Conservation (phyloP, 2,113 vertebrate species). For the Dolichallabes microphthalmus region DNA sequence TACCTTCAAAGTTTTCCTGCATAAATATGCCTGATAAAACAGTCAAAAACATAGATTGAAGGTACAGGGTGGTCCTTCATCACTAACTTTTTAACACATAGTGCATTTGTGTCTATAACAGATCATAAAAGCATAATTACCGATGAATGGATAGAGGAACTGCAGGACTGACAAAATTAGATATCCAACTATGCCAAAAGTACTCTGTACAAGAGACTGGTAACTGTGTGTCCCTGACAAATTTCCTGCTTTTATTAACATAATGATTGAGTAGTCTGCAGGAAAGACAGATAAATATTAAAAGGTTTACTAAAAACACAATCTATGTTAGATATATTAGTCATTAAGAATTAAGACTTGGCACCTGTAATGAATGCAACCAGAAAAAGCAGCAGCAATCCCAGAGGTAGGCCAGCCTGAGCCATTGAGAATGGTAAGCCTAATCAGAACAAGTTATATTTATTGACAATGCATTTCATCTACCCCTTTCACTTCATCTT, state of each 20-base stretch:
- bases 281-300: neutral
- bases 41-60: neutral
- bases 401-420: slow-evolving; percentile 89
- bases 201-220: slow-evolving; percentile 85
- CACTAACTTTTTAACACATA: neutral
- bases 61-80: neutral
- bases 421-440: slow-evolving; percentile 92
- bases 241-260: slow-evolving; percentile 88
- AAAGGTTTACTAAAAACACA: neutral
- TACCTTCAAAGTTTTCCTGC: neutral
- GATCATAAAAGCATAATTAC: slow-evolving; percentile 67
- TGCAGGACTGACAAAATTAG: slow-evolving; percentile 85
- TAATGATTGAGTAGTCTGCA: slow-evolving; percentile 91
- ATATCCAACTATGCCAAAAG: slow-evolving; percentile 86
- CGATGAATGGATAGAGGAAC: slow-evolving; percentile 95
- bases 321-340: slow-evolving; percentile 8
- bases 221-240: slow-evolving; percentile 85
- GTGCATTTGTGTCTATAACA: neutral
- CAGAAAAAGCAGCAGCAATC: slow-evolving; percentile 81
- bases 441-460: slow-evolving; percentile 53
- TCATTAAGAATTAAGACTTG: neutral
- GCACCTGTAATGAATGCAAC: slow-evolving; percentile 87
- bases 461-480: neutral
- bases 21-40: neutral
- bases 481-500: neutral